phyloP scores from a whole-genome alignment of 2,113 vertebrate species.

The Microcebus griseorufus region DNA sequence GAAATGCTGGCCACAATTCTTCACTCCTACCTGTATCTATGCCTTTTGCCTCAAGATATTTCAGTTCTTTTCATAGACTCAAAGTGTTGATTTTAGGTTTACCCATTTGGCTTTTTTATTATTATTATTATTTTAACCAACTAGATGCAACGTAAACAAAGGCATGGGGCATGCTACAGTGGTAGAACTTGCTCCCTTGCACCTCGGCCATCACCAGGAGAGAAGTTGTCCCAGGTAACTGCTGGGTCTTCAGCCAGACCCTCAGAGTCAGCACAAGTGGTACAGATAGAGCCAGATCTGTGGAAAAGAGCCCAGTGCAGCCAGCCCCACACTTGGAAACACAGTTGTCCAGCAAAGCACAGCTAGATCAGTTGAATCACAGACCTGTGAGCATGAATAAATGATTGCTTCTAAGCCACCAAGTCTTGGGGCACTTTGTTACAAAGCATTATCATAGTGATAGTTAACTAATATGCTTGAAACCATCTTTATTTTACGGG shows the following conservation, averaged over 20 bases:
- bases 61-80: not conserved
- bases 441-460: not conserved
- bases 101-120: not conserved
- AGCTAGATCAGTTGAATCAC: not conserved
- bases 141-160: not conserved
- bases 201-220: not conserved
- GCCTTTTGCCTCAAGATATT: not conserved
- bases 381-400: not conserved
- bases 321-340: not conserved
- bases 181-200: not conserved
- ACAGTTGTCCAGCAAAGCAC: not conserved
- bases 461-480: not conserved
- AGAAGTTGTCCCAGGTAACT: not conserved
- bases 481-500: too few species aligned
- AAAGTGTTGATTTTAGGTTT: not conserved
- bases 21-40: not conserved
- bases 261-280: not conserved
- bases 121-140: not conserved
- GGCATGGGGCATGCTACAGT: not conserved
- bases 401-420: not conserved
- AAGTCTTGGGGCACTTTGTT: not conserved
- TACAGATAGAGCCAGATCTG: not conserved
- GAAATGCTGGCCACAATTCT: not conserved
- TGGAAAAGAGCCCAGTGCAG: not conserved
- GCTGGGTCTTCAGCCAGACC: not conserved